Evolutionary conservation across 92 coral and sea anemone genomes (phyloP), one percentile per base, ranked within the genome.

Genomic region (Meandrina meandrites): DNA sequence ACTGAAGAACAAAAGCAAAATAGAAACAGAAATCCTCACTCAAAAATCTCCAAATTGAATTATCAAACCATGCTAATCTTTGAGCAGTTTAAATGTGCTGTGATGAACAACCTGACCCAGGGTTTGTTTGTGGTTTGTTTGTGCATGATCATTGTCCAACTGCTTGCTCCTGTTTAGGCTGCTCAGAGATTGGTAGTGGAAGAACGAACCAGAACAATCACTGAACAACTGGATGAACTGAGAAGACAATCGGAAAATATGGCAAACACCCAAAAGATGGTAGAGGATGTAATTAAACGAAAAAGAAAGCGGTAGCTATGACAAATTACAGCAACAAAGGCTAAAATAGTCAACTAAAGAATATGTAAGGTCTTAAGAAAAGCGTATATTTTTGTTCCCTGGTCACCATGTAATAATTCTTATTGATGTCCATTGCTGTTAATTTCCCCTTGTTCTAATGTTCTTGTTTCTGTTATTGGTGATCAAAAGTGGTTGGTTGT

Each of bases 121-220:
- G 53, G 4, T 48, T 48, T 48, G 9, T 48, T 48, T 13, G 9
- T 48, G 53, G 53, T 48, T 48, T 48, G 53, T n/a, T 66, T 11
- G n/a, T n/a, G 6, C 24, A 22, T 28, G 18, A 30, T 10, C 35
- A 27, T 17, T 28, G 2, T 1, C 7, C 2, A 14, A 28, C 16
- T 66, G 35, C 3, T 14, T 66, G 71, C 12, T 3, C 34, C 3
- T 66, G 70, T 87, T 57, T 72, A 91, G 94, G 89, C 90, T 69
- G 91, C 94, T 32, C 86, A 91, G 36, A 83, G 90, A 35, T 50
- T 88, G 40, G 76, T 58, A 79, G 79, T 85, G 31, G 89, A 83
- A 48, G 89, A 91, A 28, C 86, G 80, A 75, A 73, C 89, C 21
- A 79, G 87, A 36, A 51, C 80, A n/a, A 32, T 91, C 54, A 79